Percentiles rank a stretch among this genome's conserved stretches.
phyloP scores from a whole-genome alignment of 2,797 vertebrate genomes.

The Nothura maculosa region DNA sequence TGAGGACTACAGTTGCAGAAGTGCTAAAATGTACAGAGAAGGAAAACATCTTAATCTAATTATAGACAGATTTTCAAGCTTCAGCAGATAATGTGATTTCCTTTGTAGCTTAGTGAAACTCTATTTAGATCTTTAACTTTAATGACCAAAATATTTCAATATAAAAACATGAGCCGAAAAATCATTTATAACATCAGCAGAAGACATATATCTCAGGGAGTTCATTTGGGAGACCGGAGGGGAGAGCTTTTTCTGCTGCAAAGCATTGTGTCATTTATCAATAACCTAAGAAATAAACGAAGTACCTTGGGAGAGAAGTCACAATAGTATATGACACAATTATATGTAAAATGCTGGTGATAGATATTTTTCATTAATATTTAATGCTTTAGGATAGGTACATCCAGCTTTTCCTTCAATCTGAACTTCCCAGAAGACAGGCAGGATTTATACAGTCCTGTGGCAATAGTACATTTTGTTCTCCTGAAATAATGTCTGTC shows the following conservation, averaged over 20 bases:
- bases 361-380: slow-evolving; percentile 62
- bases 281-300: slow-evolving; percentile 39
- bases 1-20: neutral
- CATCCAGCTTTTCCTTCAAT: slow-evolving; percentile 2
- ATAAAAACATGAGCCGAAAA: slow-evolving; percentile 29
- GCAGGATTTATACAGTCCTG: neutral
- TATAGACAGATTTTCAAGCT: slow-evolving; percentile 23
- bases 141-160: slow-evolving; percentile 24
- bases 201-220: slow-evolving; percentile 13
- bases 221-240: neutral
- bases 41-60: slow-evolving; percentile 12
- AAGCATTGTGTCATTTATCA: slow-evolving; percentile 23
- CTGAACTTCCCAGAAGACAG: slow-evolving; percentile 30
- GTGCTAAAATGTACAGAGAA: neutral
- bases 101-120: slow-evolving; percentile 5
- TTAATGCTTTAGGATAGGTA: slow-evolving; percentile 15
- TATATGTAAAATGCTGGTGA: slow-evolving; percentile 10
- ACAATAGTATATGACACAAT: neutral
- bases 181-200: slow-evolving; percentile 25
- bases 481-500: neutral
- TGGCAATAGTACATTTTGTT: neutral
- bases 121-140: slow-evolving; percentile 34
- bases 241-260: neutral
- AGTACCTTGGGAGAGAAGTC: slow-evolving; percentile 13
- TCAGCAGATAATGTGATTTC: slow-evolving; percentile 51